These are phyloP conservation scores for Argynnis bischoffii DNA, from an alignment of 2,888 invertebrate species.

Conservation along the genomic window DNA sequence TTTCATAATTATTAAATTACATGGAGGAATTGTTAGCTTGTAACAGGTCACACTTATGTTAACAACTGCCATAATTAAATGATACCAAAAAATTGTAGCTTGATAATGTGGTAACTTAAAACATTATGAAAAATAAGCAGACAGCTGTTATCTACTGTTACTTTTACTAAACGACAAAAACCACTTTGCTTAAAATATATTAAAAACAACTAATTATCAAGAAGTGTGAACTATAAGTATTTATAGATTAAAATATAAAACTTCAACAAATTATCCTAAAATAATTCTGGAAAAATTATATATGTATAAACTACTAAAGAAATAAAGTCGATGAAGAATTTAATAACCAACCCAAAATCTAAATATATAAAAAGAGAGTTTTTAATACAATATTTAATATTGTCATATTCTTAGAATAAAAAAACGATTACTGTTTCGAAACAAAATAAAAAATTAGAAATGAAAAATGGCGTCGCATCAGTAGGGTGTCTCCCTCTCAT, in stretches of 20 bases:
- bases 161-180: neutral
- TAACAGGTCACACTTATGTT: slow-evolving; percentile 50
- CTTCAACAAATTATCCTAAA: too few relatives aligned
- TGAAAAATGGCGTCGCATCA: slow-evolving; percentile 66
- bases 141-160: neutral
- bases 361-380: too few relatives aligned
- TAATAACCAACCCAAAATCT: too few relatives aligned
- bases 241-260: slow-evolving; percentile 2
- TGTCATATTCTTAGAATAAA: slow-evolving; percentile 20
- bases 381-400: slow-evolving; percentile 3
- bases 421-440: slow-evolving; percentile 37
- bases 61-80: slow-evolving; percentile 50
- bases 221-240: too few relatives aligned
- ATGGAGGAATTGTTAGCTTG: slow-evolving; percentile 54
- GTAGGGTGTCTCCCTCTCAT: slow-evolving; percentile 66
- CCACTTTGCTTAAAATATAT: neutral
- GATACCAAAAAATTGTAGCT: slow-evolving; percentile 12
- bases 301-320: too few relatives aligned
- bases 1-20: slow-evolving; percentile 61
- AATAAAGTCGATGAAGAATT: too few relatives aligned
- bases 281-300: too few relatives aligned
- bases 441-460: slow-evolving; percentile 60
- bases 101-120: neutral
- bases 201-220: neutral
- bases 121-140: neutral